Base-by-base conservation (phyloP, 2,113 vertebrate species). In the Percina caprodes region DNA sequence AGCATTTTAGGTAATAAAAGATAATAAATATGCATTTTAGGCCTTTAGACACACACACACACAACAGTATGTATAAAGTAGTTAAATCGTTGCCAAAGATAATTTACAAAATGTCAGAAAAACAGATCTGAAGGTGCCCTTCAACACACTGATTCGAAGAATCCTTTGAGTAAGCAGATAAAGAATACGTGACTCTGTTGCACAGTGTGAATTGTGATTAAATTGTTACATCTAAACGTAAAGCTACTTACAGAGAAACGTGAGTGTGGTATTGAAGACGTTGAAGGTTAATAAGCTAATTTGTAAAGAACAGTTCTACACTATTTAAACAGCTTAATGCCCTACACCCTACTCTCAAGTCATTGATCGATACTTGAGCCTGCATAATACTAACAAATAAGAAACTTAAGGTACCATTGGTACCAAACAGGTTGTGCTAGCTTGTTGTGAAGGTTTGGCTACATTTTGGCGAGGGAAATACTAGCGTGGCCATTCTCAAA, bases 201-300 rank as follows among this genome's bases (percentile, higher is more conserved):
- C 15, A 21, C 12, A 35, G 33, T 7, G 51, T 42, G 5, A 33
- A 23, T 30, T 30, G 30, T 30, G 30, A 42, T 45, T 7, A 71
- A 19, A 42, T 12, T 18, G 9, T 55, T 45, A 18, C 15, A 56
- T 71, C 52, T 70, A 5, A 16, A 45, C 26, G 56, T 19, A 26
- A 71, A 71, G n/a, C 69, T 45, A 6, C 48, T 74, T 14, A 21
- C 10, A 14, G 59, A 63, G 72, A 54, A 23, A 62, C 24, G 14
- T 23, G 48, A 23, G 26, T 33, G 59, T 1, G 5, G 8, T 14
- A 42, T 42, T 9, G 6, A 75, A 23, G 74, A 75, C 23, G 14
- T 2, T 55, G 49, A 75, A 55, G 73, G 61, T 74, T 30, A 33
- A 21, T 3, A 66, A 30, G 39, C 46, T n/a, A 42, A 52, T 54